phyloP scores from a whole-genome alignment of 2,888 invertebrate genomes.

The Drosophila anceps region DNA sequence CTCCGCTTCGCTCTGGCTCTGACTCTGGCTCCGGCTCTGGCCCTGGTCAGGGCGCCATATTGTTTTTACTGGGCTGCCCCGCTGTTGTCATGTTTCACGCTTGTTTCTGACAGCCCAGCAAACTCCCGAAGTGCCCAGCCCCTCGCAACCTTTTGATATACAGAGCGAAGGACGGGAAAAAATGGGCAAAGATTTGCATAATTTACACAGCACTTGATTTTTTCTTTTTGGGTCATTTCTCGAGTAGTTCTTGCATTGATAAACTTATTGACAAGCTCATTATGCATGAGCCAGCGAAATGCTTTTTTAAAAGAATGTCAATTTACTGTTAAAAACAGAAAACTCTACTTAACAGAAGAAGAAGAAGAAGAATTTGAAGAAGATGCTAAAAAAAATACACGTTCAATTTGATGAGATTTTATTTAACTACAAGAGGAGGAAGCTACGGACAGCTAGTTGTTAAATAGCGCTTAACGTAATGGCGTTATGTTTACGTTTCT shows the following conservation, averaged over 20 bases:
- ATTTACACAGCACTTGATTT: constrained; percentile 75
- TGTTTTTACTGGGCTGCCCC: constrained; percentile 71
- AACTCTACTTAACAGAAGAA: constrained; percentile 4
- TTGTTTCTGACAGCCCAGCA: constrained; percentile 76
- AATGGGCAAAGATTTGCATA: constrained; percentile 74
- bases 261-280: constrained; percentile 76
- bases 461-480: neutral
- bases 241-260: constrained; percentile 70
- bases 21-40: constrained; percentile 8
- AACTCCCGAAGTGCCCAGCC: neutral
- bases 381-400: neutral
- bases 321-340: constrained; percentile 11
- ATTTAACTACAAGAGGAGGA: neutral
- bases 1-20: constrained; percentile 1
- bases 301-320: constrained; percentile 18
- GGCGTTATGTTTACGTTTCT: neutral
- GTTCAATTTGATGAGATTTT: neutral
- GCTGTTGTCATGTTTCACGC: constrained; percentile 75
- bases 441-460: neutral
- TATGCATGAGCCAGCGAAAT: constrained; percentile 45
- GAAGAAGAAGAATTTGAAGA: neutral
- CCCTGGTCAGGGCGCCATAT: constrained; percentile 67
- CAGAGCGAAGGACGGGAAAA: constrained; percentile 19
- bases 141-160: constrained; percentile 14
- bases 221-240: constrained; percentile 59